These are phyloP conservation scores for Mantis religiosa DNA, from an alignment of 2,888 invertebrate genomes.

Conservation along the genomic window DNA sequence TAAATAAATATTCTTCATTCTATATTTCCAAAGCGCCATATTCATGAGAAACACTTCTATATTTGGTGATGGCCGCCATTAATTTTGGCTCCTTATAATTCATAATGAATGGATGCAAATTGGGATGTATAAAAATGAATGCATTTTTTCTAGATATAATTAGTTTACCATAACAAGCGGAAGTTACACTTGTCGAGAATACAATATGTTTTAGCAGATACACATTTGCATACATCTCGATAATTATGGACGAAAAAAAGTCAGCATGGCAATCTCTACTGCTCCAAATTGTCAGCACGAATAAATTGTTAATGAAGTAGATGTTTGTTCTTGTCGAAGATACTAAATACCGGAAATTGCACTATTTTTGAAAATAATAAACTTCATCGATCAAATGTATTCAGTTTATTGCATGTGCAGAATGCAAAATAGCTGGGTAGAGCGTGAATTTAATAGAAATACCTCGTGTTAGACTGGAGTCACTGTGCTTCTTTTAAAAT, in stretches of 20 bases:
- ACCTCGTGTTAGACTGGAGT: too few species aligned
- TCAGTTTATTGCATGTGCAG: too few species aligned
- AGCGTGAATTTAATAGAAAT: too few species aligned
- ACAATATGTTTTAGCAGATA: not conserved
- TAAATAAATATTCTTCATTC: too few species aligned
- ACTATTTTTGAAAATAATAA: not conserved
- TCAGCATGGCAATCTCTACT: not conserved
- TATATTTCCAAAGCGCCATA: not conserved
- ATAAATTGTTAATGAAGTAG: not conserved
- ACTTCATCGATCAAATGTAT: too few species aligned
- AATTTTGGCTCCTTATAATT: not conserved
- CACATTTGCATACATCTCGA: not conserved
- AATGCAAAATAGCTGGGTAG: too few species aligned
- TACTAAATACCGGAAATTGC: not conserved
- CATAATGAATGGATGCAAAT: not conserved
- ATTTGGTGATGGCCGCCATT: not conserved
- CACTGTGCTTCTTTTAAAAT: too few species aligned
- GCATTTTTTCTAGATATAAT: not conserved
- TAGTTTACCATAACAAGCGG: not conserved
- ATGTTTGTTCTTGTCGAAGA: not conserved
- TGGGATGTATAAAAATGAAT: not conserved
- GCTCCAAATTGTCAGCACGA: not conserved
- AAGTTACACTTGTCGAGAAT: not conserved
- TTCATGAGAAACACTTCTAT: not conserved
- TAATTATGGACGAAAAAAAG: not conserved